phyloP scores from a whole-genome alignment of 1,140 invertebrate species.

The Ruditapes philippinarum region DNA sequence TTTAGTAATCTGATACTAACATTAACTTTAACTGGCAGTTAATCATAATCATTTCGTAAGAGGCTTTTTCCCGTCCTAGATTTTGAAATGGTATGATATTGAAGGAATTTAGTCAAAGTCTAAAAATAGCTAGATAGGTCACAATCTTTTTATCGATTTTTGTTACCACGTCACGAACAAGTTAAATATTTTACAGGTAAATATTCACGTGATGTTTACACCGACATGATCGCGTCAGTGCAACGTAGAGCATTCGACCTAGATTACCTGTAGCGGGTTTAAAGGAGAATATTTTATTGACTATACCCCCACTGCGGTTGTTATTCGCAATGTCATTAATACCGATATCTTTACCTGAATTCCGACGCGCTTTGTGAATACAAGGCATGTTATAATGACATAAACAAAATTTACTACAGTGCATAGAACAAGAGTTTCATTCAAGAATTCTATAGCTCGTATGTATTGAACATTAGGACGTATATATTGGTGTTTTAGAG shows the following conservation, averaged over 20 bases:
- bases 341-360: constrained; percentile 38
- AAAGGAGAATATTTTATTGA: constrained; percentile 29
- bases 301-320: constrained; percentile 7
- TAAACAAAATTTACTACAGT: constrained; percentile 30
- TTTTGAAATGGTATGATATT: background rate
- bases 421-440: constrained; percentile 15
- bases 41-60: constrained; percentile 10
- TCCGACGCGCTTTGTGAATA: constrained; percentile 35
- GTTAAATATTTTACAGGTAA: constrained; percentile 45
- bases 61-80: constrained; percentile 14
- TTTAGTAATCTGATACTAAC: background rate
- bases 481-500: background rate
- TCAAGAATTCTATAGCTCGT: constrained; percentile 12
- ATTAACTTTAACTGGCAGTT: background rate
- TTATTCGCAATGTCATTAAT: constrained; percentile 31
- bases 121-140: constrained; percentile 10
- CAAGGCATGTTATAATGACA: constrained; percentile 37
- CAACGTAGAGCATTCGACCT: constrained; percentile 13
- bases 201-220: constrained; percentile 36
- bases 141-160: constrained; percentile 11
- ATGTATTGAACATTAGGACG: background rate
- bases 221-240: no score
- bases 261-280: constrained; percentile 3
- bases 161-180: constrained; percentile 24
- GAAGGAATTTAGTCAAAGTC: background rate